Percentiles rank a stretch among this genome's conserved stretches.
Evolutionary conservation across 2,888 invertebrate species (phyloP).

Genomic region (Ectropis crepuscularia): DNA sequence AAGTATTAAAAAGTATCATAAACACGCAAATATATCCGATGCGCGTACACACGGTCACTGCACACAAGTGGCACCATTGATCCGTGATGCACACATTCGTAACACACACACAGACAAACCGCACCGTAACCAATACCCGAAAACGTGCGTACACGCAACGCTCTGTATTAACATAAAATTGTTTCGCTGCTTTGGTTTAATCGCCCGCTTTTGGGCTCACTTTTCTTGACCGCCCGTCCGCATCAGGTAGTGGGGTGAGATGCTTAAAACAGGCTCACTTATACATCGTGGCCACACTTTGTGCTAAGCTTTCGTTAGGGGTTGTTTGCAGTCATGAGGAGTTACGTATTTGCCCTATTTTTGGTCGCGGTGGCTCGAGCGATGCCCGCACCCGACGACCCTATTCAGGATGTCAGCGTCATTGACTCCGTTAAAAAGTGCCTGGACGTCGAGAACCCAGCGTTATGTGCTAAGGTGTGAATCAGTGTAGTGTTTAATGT

Average conservation of each 20-base stretch:
- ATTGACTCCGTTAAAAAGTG: constrained; percentile 89
- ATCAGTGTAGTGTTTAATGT: constrained; percentile 49
- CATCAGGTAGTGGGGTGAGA: constrained; percentile 74
- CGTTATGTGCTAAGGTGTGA: constrained; percentile 89
- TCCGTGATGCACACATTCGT: constrained; percentile 45
- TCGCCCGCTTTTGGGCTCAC: constrained; percentile 75
- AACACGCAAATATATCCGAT: neutral
- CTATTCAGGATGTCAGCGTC: constrained; percentile 74
- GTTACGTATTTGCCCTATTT: constrained; percentile 78
- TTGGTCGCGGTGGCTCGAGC: constrained; percentile 77
- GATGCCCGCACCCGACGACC: constrained; percentile 77
- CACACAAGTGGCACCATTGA: constrained; percentile 53
- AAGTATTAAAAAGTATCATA: neutral
- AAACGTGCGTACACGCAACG: constrained; percentile 65
- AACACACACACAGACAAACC: constrained; percentile 39
- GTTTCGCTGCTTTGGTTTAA: constrained; percentile 74
- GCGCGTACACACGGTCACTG: constrained; percentile 31
- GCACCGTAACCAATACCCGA: constrained; percentile 64
- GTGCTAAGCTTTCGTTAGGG: constrained; percentile 76
- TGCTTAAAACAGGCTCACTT: constrained; percentile 78
- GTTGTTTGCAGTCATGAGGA: constrained; percentile 77
- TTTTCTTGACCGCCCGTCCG: constrained; percentile 67
- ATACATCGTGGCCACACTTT: constrained; percentile 75
- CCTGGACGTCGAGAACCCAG: constrained; percentile 86
- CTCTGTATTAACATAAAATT: constrained; percentile 71